These are phyloP conservation scores for Haemorhous mexicanus DNA, from an alignment of 2,113 vertebrate species.

Conservation along the genomic window DNA sequence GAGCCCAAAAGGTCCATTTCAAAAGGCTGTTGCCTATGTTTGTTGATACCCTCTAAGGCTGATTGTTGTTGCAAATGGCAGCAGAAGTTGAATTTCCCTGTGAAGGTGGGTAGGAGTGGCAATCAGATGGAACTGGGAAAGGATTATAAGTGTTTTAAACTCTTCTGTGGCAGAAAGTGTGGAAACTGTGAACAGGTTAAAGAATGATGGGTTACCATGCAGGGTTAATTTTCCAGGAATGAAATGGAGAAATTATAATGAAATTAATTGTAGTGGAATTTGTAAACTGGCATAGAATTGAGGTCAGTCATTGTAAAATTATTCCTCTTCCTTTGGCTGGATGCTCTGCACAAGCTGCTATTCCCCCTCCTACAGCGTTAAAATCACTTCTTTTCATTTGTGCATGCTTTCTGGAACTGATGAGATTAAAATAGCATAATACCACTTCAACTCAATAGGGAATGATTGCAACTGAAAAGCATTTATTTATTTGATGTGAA, in stretches of 20 bases:
- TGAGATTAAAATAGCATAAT: constrained; percentile 3
- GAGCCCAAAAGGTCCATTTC: background rate
- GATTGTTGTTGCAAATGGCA: background rate
- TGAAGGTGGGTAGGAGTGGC: background rate
- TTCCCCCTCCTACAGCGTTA: background rate
- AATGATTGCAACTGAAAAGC: constrained; percentile 38
- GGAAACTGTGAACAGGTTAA: background rate
- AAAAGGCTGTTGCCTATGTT: background rate
- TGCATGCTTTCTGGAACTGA: background rate
- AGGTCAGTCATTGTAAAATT: background rate
- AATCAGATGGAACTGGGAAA: background rate
- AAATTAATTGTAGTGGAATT: background rate
- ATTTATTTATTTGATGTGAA: constrained; percentile 39
- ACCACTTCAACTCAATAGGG: constrained; percentile 33
- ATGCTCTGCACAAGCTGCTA: background rate
- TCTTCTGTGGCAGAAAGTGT: background rate
- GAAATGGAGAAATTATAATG: background rate
- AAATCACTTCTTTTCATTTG: constrained; percentile 9
- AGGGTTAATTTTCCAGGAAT: background rate
- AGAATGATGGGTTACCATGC: background rate
- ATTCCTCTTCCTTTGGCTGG: background rate
- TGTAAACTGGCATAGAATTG: background rate
- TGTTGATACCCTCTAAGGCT: background rate
- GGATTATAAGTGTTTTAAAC: background rate
- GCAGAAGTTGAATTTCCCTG: background rate